A percentile compares a stretch with the other conserved stretches of the same genome.
These are phyloP conservation scores for Carcina quercana DNA, from an alignment of 2,888 invertebrate species.

Conservation along the genomic window DNA sequence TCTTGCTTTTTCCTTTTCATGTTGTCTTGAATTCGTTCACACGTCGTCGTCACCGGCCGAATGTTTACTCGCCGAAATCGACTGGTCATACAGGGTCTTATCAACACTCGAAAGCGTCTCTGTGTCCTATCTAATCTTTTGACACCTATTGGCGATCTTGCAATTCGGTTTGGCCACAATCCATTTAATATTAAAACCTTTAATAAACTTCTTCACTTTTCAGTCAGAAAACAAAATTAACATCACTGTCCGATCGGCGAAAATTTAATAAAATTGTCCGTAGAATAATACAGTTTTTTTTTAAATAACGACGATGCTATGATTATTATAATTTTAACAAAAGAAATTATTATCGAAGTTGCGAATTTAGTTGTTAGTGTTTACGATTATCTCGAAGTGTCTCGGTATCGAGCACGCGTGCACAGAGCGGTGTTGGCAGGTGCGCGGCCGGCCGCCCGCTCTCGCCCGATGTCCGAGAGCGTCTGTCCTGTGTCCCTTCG, in stretches of 20 bases:
- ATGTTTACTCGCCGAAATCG: conserved; percentile 49
- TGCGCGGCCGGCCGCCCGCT: conserved; percentile 71
- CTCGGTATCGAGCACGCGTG: conserved; percentile 60
- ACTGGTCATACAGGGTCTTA: conserved; percentile 58
- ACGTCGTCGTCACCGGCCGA: conserved; percentile 26
- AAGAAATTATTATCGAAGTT: conserved; percentile 25
- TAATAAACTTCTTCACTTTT: conserved; percentile 53
- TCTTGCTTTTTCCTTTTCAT: conserved; percentile 71
- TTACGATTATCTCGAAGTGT: conserved; percentile 44
- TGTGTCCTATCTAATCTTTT: conserved; percentile 62
- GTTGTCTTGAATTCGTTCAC: conserved; percentile 39
- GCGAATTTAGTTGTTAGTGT: conserved; percentile 40
- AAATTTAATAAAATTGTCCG: conserved; percentile 15
- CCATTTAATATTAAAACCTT: conserved; percentile 33
- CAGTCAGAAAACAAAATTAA: conserved; percentile 35
- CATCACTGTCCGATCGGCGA: conserved; percentile 34
- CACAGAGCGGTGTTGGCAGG: conserved; percentile 59
- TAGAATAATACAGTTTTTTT: conserved; percentile 10
- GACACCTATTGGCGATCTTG: conserved; percentile 61
- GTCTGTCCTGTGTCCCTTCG: conserved; percentile 75
- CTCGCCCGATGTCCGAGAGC: conserved; percentile 75
- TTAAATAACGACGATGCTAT: conserved; percentile 19
- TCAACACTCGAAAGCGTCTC: conserved; percentile 65
- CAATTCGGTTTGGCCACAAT: conserved; percentile 48
- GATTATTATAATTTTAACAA: conserved; percentile 17